Percentiles rank a stretch among this genome's conserved stretches.
phyloP scores from a whole-genome alignment of 2,113 vertebrate genomes.

The Jacana jacana region DNA sequence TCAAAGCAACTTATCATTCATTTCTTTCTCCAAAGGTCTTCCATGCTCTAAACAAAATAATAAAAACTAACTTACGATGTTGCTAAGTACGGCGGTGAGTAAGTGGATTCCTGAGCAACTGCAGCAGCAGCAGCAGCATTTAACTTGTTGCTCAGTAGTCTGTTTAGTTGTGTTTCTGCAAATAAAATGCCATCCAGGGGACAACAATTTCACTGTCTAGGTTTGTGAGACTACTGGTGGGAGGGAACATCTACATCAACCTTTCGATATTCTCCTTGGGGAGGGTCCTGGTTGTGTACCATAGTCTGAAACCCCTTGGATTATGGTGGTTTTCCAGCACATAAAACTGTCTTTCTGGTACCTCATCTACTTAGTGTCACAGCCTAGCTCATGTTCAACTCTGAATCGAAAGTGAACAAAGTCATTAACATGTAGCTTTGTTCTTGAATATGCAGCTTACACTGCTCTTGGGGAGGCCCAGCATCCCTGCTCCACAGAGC shows the following conservation, averaged over 20 bases:
- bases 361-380: neutral
- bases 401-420: neutral
- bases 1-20: neutral
- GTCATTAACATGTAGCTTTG: neutral
- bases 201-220: neutral
- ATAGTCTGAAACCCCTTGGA: neutral
- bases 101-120: neutral
- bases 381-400: neutral
- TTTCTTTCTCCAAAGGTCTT: neutral
- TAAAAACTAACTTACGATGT: neutral
- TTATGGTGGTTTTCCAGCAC: neutral
- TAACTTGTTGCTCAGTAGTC: neutral
- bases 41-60: neutral
- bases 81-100: neutral
- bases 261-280: neutral
- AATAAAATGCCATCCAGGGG: neutral
- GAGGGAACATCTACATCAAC: neutral
- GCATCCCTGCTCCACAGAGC: neutral
- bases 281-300: neutral
- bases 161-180: neutral
- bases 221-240: neutral
- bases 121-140: neutral
- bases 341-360: neutral
- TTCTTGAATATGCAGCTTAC: neutral
- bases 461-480: neutral